Percentiles rank a stretch among this genome's conserved stretches.
These are phyloP conservation scores for Branchellion lobata DNA, from an alignment of 2,888 invertebrate species.

Conservation along the genomic window DNA sequence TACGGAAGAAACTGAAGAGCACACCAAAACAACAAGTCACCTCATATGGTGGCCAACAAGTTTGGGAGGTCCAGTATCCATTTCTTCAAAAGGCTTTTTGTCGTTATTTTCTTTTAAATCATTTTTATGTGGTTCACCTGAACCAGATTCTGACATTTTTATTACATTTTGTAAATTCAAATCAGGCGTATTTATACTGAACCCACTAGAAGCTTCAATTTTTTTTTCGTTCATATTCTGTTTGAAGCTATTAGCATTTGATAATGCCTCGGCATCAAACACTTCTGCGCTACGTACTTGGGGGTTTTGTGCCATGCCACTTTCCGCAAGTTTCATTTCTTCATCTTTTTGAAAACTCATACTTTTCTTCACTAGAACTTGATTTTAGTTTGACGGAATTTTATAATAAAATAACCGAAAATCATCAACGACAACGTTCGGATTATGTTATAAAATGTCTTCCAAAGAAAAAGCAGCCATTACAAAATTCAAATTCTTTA, in stretches of 20 bases:
- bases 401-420: neutral
- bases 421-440: neutral
- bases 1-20: too few relatives aligned
- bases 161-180: too few relatives aligned
- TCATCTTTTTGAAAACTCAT: neutral
- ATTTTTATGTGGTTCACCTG: too few relatives aligned
- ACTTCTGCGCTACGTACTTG: neutral
- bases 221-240: neutral
- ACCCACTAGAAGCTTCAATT: too few relatives aligned
- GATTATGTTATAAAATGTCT: neutral
- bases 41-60: too few relatives aligned
- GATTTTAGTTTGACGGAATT: neutral
- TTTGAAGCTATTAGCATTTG: neutral
- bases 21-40: too few relatives aligned
- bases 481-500: neutral
- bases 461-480: neutral
- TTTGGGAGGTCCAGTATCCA: too few relatives aligned
- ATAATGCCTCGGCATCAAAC: slow-evolving; percentile 16
- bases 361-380: neutral
- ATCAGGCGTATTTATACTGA: too few relatives aligned
- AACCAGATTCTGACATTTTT: too few relatives aligned
- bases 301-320: neutral
- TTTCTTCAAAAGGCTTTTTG: too few relatives aligned
- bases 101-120: too few relatives aligned
- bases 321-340: neutral